Base-by-base conservation (phyloP, 2,888 invertebrate genomes). In the Papilio gigon region DNA sequence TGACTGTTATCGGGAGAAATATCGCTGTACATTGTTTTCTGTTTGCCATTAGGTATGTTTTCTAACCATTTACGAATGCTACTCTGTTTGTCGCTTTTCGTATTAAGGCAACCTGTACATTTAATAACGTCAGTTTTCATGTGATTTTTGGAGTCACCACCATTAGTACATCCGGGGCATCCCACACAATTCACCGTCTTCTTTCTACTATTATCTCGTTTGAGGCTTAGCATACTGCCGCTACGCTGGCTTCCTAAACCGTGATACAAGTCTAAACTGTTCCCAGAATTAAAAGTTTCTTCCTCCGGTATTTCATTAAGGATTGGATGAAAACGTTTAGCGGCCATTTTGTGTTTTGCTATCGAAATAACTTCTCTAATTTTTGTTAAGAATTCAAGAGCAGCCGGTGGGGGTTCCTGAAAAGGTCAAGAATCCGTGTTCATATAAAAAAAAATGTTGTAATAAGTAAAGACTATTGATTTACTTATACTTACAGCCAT, bases 381-480 rank as follows among this genome's bases (percentile, higher is more conserved):
- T 93, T 97, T 97, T 0, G 94, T 93, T 62, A 98, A 92, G 84
- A 98, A 98, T 85, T 98, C 98, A 75, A 97, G 89, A 27, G 98
- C 98, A 65, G 97, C 97, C 50, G 97, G 96, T 58, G 98, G 98
- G 25, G 98, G 98, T 75, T 97, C 95, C 95, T 97, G 89, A n/a
- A 92, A 92, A 71, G 73, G 77, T 74, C 77, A 74, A 71, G 61
- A 27, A 33, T 17, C 62, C 35, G 6, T 59, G 37, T 22, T 22
- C 6, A 11, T 22, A 22, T 9, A 37, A 37, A 37, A 42, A 0
- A 6, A 17, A 0, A 42, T 8, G 0, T 1, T 42, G 8, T 42
- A 17, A 17, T 17, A 17, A n/a, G 42, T 17, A 17, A n/a, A n/a
- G n/a, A 12, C n/a, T 33, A 33, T 40, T 44, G 17, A 2, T 44